Percentiles rank a stretch among this genome's conserved stretches.
These are phyloP conservation scores for Trissolcus basalis DNA, from an alignment of 1,140 invertebrate species.

Conservation along the genomic window DNA sequence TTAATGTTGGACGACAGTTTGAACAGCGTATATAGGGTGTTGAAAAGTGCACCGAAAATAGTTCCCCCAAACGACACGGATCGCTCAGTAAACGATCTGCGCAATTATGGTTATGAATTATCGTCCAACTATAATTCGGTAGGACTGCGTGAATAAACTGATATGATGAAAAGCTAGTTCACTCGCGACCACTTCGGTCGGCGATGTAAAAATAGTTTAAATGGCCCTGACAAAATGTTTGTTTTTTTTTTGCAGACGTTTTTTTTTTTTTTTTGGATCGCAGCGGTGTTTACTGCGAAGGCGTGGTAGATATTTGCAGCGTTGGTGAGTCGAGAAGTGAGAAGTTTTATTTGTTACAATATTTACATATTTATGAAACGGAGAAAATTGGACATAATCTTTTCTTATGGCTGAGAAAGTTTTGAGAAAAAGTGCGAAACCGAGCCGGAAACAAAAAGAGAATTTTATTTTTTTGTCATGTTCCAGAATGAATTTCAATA, in stretches of 20 bases:
- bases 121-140: neutral
- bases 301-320: constrained; percentile 6
- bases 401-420: too few species aligned
- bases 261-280: constrained; percentile 13
- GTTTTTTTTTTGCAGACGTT: constrained; percentile 8
- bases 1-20: constrained; percentile 21
- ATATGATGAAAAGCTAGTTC: neutral
- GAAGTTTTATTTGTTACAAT: constrained; percentile 14
- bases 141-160: constrained; percentile 5
- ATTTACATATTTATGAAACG: neutral
- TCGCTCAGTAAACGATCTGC: constrained; percentile 17
- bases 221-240: constrained; percentile 21
- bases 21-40: neutral
- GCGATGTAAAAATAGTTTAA: constrained; percentile 21
- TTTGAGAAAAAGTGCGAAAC: too few species aligned
- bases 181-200: neutral
- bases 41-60: constrained; percentile 24
- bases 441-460: too few species aligned
- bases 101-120: constrained; percentile 9
- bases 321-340: constrained; percentile 4
- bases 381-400: too few species aligned
- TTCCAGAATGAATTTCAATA: too few species aligned
- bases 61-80: constrained; percentile 12
- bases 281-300: constrained; percentile 18
- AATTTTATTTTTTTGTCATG: too few species aligned